Percentiles rank a stretch among this genome's conserved stretches.
Conservation (phyloP, 1,140 invertebrate genomes). For the Pogonomyrmex barbatus region DNA sequence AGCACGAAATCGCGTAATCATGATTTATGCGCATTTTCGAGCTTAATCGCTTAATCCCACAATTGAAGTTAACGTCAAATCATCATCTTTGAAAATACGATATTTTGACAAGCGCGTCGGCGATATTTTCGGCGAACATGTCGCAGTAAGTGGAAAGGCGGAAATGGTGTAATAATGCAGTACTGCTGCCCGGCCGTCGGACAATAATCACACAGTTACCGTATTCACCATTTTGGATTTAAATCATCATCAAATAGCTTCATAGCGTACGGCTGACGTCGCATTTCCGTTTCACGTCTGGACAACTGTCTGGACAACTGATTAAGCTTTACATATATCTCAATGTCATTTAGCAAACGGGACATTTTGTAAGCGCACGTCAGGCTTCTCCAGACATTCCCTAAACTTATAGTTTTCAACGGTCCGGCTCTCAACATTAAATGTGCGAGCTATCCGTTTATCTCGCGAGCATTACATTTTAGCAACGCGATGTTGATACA, state of each 20-base stretch:
- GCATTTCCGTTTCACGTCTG: constrained; percentile 17
- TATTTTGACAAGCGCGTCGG: constrained; percentile 31
- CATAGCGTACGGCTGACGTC: constrained; percentile 18
- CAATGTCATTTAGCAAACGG: constrained; percentile 25
- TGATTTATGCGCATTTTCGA: constrained; percentile 17
- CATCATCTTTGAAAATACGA: constrained; percentile 13
- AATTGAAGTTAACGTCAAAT: constrained; percentile 38
- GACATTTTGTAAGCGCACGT: constrained; percentile 6
- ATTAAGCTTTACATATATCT: constrained; percentile 42
- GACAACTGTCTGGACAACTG: not conserved
- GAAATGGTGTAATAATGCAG: constrained; percentile 38
- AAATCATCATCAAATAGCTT: constrained; percentile 49
- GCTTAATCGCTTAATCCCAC: not conserved
- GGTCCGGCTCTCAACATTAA: not conserved
- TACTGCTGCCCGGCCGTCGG: constrained; percentile 17
- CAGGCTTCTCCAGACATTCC: not conserved
- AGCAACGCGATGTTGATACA: not conserved
- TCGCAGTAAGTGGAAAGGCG: constrained; percentile 36
- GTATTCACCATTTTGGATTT: constrained; percentile 37
- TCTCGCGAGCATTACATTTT: not conserved
- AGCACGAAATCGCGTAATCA: not conserved
- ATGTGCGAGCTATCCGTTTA: not conserved
- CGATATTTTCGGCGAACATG: constrained; percentile 38
- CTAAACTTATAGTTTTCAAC: not conserved
- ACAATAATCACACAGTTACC: constrained; percentile 27